Evolutionary conservation across 2,797 vertebrate genomes (phyloP).

Genomic region (Pseudopleuronectes americanus): DNA sequence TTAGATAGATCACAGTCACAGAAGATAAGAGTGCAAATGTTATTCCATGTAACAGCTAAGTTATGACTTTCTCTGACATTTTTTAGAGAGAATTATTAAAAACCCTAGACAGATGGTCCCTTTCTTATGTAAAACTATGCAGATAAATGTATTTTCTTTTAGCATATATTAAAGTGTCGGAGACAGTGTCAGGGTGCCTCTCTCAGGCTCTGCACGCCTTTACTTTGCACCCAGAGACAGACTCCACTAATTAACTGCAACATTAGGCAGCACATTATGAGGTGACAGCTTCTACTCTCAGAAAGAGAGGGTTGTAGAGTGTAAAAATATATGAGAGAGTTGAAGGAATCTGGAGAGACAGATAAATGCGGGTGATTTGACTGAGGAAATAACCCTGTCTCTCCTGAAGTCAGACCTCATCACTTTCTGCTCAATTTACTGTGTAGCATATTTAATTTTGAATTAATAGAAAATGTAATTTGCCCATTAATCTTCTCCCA

Average conservation of each 20-base stretch:
- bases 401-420: conserved; percentile 4
- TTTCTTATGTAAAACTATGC: conserved; percentile 77
- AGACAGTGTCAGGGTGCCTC: conserved; percentile 44
- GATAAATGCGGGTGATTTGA: conserved; percentile 3
- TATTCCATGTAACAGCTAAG: conserved; percentile 65
- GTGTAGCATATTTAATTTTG: background rate
- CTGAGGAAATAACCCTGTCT: background rate
- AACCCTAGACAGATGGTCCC: conserved; percentile 61
- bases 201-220: conserved; percentile 31
- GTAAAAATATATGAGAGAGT: background rate
- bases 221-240: conserved; percentile 39
- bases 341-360: background rate
- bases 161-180: conserved; percentile 73
- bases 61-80: conserved; percentile 64
- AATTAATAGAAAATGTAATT: background rate
- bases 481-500: background rate
- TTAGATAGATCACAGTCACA: conserved; percentile 45
- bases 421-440: background rate
- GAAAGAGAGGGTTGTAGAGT: background rate
- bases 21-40: conserved; percentile 67
- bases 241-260: conserved; percentile 54
- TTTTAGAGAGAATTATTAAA: conserved; percentile 64
- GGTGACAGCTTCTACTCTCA: conserved; percentile 33
- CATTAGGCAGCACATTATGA: conserved; percentile 55
- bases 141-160: conserved; percentile 76